Conservation (phyloP, 2,888 invertebrate species). For the Tribolium freemani region DNA sequence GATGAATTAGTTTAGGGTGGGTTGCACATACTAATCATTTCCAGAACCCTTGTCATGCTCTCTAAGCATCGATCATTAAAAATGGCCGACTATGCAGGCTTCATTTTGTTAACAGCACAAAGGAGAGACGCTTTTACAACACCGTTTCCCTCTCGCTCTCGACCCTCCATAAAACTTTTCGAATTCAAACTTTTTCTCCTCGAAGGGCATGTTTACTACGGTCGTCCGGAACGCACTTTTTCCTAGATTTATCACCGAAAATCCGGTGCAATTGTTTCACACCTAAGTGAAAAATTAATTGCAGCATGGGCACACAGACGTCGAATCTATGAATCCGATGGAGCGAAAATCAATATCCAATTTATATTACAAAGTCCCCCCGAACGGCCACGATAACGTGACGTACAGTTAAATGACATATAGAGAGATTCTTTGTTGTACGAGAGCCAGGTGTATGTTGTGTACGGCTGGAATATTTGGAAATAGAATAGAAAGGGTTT, state of each 20-base stretch:
- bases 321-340: constrained; percentile 30
- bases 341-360: constrained; percentile 46
- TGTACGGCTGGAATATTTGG: constrained; percentile 26
- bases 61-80: constrained; percentile 46
- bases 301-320: constrained; percentile 15
- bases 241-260: constrained; percentile 7
- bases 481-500: constrained; percentile 31
- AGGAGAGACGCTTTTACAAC: constrained; percentile 31
- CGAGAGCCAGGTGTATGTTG: constrained; percentile 34
- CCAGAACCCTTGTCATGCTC: constrained; percentile 51
- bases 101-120: constrained; percentile 54
- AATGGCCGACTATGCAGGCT: constrained; percentile 49
- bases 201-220: constrained; percentile 5
- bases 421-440: constrained; percentile 34
- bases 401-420: constrained; percentile 36
- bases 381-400: constrained; percentile 35
- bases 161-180: constrained; percentile 9
- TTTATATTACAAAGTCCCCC: constrained; percentile 43
- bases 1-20: constrained; percentile 44
- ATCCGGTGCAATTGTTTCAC: neutral
- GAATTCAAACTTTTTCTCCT: constrained; percentile 11
- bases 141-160: constrained; percentile 17
- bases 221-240: constrained; percentile 6
- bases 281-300: constrained; percentile 32
- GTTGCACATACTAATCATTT: constrained; percentile 61